Base-by-base conservation (phyloP, 2,888 invertebrate genomes). In the Erynnis tages region DNA sequence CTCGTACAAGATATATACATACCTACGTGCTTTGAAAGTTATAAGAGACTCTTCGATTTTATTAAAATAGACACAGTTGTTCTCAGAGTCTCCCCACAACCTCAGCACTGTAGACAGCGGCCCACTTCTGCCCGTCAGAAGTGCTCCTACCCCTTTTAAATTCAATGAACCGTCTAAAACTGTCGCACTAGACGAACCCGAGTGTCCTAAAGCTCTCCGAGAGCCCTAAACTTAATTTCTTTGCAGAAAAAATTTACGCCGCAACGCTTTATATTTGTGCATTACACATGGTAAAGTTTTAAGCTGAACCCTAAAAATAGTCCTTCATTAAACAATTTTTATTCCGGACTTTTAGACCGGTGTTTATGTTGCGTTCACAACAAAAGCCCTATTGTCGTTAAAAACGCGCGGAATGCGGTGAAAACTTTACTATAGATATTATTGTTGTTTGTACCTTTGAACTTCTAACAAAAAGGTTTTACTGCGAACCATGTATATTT, bases 391-490 rank as follows among this genome's bases (percentile, higher is more conserved):
- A 52, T 52, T 52, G 44, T 52, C 10, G 30, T 29, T 30, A 37
- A 44, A 52, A 52, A 44, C 29, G 44, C 30, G 30, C 37, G 52
- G 37, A 52, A 52, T 44, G 44, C 52, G 44, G 52, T 44, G 11
- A 30, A 52, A 44, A 52, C 37, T 52, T 52, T 52, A 30, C 30
- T 37, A 44, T n/a, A n/a, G n/a, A n/a, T 37, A 44, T 35, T 44
- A 52, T 44, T 52, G 44, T 43, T 50, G 27, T 43, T 43, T 21
- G 41, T 43, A 34, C 49, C 41, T 43, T 40, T 49, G 32, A 38
- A 34, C 49, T 49, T 43, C 17, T 3, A 30, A 34, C 49, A 41
- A 32, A 41, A 40, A 40, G 23, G 14, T 32, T 23, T 23, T 30
- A 32, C 32, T 40, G 48, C 40, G 16, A 16, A 29, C 30, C 27